Evolutionary conservation across 1,140 invertebrate genomes (phyloP), one percentile per base, ranked within the genome.

Genomic region (Musca domestica): DNA sequence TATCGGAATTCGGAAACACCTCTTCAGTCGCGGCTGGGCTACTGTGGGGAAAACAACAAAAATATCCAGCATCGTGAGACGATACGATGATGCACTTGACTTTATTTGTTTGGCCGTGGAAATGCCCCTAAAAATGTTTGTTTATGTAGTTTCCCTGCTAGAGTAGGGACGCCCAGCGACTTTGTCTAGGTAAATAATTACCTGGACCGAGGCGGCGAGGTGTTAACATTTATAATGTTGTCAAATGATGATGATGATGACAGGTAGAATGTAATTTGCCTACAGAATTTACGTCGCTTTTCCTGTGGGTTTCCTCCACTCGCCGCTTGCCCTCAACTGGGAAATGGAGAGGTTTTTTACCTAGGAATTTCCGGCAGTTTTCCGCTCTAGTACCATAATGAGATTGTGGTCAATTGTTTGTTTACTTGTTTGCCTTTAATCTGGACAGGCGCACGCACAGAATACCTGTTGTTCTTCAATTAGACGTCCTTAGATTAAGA

Each of bases 401-500:
- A 14, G 56, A 61, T 61, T 61, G 56, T 61, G 56, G 27, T 61
- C 56, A 61, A 61, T 27, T 34, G 56, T 19, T 27, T 56, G 23
- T 27, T 15, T 27, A 25, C 17, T 41, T 41, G 34, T 41, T 41
- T 5, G 34, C 34, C 10, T 41, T 41, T 41, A 41, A 25, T 27
- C 52, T 27, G 1, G 14, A n/a, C 12, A 15, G 52, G 6, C 15
- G 14, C 5, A 17, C 22, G 15, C 2, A 20, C 41, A 34, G 19
- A 61, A 4, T 58, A 61, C 56, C 56, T 34, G 56, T 61, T 61
- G 27, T 61, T 34, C 34, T 41, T 34, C 19, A 30, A 61, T 61
- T 41, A 61, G 4, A 6, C 6, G 10, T 15, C 56, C 1, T 17
- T n/a, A 51, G 7, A 34, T 34, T 61, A 61, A 20, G 17, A 7